Percentiles rank a stretch among this genome's conserved stretches.
Conservation (phyloP, 2,888 invertebrate species). For the Galerucella nymphaeae region DNA sequence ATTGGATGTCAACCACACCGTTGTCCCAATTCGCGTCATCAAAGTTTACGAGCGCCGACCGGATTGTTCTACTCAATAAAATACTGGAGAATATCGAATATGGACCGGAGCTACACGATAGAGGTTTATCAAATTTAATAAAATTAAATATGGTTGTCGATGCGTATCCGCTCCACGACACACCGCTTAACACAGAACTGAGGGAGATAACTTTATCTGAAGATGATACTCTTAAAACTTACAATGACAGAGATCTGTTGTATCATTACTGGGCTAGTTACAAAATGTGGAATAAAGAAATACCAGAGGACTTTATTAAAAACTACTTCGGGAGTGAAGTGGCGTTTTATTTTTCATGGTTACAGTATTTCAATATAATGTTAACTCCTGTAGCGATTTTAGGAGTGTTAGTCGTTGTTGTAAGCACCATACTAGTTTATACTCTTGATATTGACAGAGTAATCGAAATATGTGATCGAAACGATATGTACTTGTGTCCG, state of each 20-base stretch:
- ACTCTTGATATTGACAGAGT: constrained; percentile 17
- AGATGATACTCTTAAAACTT: background rate
- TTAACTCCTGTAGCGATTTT: constrained; percentile 65
- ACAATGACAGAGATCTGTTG: constrained; percentile 42
- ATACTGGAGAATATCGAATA: constrained; percentile 56
- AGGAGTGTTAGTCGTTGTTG: constrained; percentile 53
- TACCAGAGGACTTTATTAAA: constrained; percentile 71
- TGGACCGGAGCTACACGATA: constrained; percentile 52
- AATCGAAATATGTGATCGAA: constrained; percentile 52
- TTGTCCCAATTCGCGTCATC: background rate
- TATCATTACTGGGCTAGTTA: constrained; percentile 49
- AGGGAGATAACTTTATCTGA: background rate
- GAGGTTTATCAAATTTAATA: constrained; percentile 57
- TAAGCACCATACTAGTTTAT: constrained; percentile 23
- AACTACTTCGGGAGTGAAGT: constrained; percentile 70
- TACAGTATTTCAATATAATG: constrained; percentile 69
- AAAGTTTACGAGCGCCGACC: constrained; percentile 50
- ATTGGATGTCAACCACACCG: background rate
- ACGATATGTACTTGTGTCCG: constrained; percentile 69
- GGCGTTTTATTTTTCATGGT: constrained; percentile 70
- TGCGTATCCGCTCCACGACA: constrained; percentile 62
- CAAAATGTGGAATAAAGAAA: constrained; percentile 65
- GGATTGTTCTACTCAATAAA: constrained; percentile 56
- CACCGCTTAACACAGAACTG: constrained; percentile 45
- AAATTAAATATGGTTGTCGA: constrained; percentile 50